These are phyloP conservation scores for Rhinoderma darwinii DNA, from an alignment of 2,113 vertebrate species.

Conservation along the genomic window DNA sequence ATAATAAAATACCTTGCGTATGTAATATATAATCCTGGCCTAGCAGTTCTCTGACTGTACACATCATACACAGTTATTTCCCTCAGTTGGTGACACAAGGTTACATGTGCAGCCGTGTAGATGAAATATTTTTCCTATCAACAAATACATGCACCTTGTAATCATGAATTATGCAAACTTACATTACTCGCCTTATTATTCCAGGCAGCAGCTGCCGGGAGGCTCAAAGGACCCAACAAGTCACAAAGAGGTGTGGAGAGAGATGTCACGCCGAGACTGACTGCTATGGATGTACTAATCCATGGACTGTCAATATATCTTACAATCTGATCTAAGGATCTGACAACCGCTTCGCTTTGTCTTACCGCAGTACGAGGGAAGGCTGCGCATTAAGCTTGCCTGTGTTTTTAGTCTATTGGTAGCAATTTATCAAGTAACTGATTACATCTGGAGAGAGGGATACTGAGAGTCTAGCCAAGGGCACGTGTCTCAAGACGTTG, in stretches of 20 bases:
- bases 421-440: background rate
- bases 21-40: background rate
- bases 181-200: conserved; percentile 63
- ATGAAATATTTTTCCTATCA: conserved; percentile 71
- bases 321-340: background rate
- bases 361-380: background rate
- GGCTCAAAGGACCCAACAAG: conserved; percentile 50
- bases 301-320: background rate
- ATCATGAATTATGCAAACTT: conserved; percentile 78
- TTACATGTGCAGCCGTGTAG: conserved; percentile 55
- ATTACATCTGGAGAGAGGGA: background rate
- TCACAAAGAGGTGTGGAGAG: conserved; percentile 11
- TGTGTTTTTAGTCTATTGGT: background rate
- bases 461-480: background rate
- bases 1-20: background rate
- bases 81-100: background rate
- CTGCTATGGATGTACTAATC: background rate
- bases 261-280: conserved; percentile 25
- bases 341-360: background rate
- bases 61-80: background rate
- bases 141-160: conserved; percentile 68
- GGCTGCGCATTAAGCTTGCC: background rate
- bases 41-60: background rate
- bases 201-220: conserved; percentile 63
- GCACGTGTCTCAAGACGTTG: background rate